Evolutionary conservation across 2,888 invertebrate species (phyloP), one percentile per base, ranked within the genome.

Genomic region (Labia minor): DNA sequence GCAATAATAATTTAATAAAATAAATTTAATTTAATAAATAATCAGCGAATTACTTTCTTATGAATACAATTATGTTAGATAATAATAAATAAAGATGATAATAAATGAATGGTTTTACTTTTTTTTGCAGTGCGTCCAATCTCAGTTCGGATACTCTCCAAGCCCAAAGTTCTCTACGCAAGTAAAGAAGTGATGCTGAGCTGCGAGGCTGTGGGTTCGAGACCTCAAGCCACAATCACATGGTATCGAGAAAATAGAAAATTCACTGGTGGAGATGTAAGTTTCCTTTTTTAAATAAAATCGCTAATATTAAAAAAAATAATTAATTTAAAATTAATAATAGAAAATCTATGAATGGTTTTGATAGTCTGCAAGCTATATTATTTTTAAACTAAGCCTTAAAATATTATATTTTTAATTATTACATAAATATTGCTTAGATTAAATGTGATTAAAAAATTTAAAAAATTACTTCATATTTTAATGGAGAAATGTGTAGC

Each of bases 171-270:
- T 73, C 81, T 94, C 79, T 86, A 90, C 68, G 90, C 92, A 10
- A 88, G 88, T 73, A 84, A 87, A 75, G 86, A 88, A 74, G 89
- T 91, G 75, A 87, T 86, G 73, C 81, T 94, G 72, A 85, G 86
- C 68, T 95, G 94, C 78, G 86, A 88, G 75, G 88, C 90, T 64
- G 83, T 86, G 72, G 94, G 94, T 62, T 94, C 94, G 67, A 85
- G 93, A 74, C 93, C 94, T 21, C 86, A 88, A 71, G 92, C 94
- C 33, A 85, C 86, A 72, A 86, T 94, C 74, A 85, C 86, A 67
- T 94, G 93, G 94, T 87, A 85, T 75, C 87, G 90, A 76, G 92
- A 89, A 75, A 89, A 88, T 78, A 81, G 86, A 71, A 85, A 85
- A 74, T 88, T 92, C 77, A 85, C 85, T 72, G 82, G 86, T 73